phyloP scores from a whole-genome alignment of 2,797 vertebrate species.

The Adelosebastes latens region DNA sequence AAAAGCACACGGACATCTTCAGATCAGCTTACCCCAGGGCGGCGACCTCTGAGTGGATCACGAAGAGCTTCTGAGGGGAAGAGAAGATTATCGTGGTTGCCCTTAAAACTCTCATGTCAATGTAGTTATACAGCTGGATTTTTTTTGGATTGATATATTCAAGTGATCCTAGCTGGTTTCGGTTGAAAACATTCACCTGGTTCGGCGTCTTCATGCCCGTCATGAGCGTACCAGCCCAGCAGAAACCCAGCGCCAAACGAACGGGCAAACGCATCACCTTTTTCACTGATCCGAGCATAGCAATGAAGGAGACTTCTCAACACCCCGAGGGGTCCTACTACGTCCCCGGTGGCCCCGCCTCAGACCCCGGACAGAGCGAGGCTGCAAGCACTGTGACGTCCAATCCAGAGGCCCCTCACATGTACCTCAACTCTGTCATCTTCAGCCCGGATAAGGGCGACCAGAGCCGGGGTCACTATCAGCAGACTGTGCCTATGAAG shows the following conservation, averaged over 20 bases:
- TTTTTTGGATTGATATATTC: constrained; percentile 3
- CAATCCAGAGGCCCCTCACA: constrained; percentile 77
- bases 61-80: constrained; percentile 32
- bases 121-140: constrained; percentile 1
- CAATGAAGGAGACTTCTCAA: constrained; percentile 88
- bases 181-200: constrained; percentile 23
- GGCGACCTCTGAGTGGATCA: constrained; percentile 41
- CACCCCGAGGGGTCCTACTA: constrained; percentile 89
- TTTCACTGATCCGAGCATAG: constrained; percentile 86
- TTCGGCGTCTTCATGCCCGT: constrained; percentile 80
- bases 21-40: constrained; percentile 53
- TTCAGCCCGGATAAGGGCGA: constrained; percentile 90
- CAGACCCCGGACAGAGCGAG: constrained; percentile 83
- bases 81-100: constrained; percentile 27
- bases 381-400: constrained; percentile 73
- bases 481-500: constrained; percentile 91
- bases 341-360: constrained; percentile 78
- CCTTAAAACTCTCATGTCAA: background rate
- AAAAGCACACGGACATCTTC: constrained; percentile 56
- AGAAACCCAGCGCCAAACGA: constrained; percentile 92
- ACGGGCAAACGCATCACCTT: constrained; percentile 92
- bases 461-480: constrained; percentile 87
- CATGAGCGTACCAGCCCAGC: constrained; percentile 96
- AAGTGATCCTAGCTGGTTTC: constrained; percentile 13
- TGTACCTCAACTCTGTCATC: constrained; percentile 88